phyloP scores from a whole-genome alignment of 2,113 vertebrate genomes.

The chimpanzee (Pan troglodytes) region NHGRI_mPanTro3-v2.1_pri NC_072408.2:76820001-76820500 shows the following conservation, averaged over 20 bases:
- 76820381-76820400: neutral
- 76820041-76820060: too few relatives aligned
- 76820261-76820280: neutral
- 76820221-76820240: neutral
- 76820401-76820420: neutral
- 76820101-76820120: neutral
- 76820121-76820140: neutral
- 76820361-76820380: neutral
- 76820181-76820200: neutral
- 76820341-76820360: neutral
- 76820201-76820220: neutral
- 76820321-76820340: neutral
- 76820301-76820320: neutral
- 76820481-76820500: neutral
- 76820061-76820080: too few relatives aligned
- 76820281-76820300: neutral
- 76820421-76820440: neutral
- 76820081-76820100: too few relatives aligned
- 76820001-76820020: too few relatives aligned
- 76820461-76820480: neutral
- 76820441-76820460: neutral
- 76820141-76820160: constrained; percentile 9
- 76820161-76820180: neutral
- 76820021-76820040: too few relatives aligned
- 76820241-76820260: neutral